These are phyloP conservation scores for Merodon equestris DNA, from an alignment of 2,888 invertebrate species.

Conservation along the genomic window DNA sequence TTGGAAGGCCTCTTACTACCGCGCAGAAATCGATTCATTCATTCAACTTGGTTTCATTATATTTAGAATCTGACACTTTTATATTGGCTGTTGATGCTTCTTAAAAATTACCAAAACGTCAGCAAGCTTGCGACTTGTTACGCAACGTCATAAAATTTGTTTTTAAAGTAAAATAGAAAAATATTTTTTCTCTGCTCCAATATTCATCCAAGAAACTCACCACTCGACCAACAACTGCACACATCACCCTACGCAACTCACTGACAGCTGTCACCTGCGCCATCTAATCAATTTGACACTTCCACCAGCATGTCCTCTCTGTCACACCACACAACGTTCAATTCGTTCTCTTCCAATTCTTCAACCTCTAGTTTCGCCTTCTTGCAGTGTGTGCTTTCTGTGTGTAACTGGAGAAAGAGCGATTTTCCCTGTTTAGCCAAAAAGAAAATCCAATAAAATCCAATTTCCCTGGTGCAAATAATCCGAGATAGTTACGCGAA, in stretches of 20 bases:
- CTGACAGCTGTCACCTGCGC: background rate
- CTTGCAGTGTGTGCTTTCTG: constrained; percentile 62
- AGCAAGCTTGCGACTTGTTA: too few species aligned
- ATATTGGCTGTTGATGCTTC: too few species aligned
- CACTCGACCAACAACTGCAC: background rate
- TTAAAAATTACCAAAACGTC: too few species aligned
- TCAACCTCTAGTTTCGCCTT: constrained; percentile 41
- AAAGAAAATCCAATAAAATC: constrained; percentile 22
- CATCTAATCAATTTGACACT: constrained; percentile 57
- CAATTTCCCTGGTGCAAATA: constrained; percentile 56
- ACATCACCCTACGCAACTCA: constrained; percentile 1
- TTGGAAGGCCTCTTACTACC: too few species aligned
- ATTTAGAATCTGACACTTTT: too few species aligned
- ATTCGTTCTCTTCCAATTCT: constrained; percentile 37
- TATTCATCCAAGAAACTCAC: background rate
- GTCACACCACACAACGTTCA: constrained; percentile 20
- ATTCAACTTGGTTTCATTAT: too few species aligned
- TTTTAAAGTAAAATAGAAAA: too few species aligned
- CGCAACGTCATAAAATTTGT: too few species aligned
- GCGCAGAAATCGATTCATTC: too few species aligned
- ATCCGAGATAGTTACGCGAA: constrained; percentile 12
- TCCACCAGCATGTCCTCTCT: constrained; percentile 23
- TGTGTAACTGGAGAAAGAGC: constrained; percentile 47
- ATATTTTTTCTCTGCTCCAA: too few species aligned
- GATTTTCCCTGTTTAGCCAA: constrained; percentile 24